Evolutionary conservation across 2,113 vertebrate genomes (phyloP), one percentile per base, ranked within the genome.

Genomic region (Osmerus eperlanus): DNA sequence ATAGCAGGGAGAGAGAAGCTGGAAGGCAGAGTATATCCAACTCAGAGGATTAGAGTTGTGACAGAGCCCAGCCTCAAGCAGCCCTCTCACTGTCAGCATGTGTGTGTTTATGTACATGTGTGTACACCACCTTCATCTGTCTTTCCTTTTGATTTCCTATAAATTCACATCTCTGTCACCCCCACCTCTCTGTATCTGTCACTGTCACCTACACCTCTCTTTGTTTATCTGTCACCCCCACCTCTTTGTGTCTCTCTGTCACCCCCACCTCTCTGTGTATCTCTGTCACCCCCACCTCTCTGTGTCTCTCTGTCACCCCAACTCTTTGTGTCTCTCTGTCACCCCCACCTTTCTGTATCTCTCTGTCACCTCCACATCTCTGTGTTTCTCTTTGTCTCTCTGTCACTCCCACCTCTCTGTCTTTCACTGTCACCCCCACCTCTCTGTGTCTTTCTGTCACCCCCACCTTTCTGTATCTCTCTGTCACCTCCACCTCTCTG

Each of bases 21-120:
- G 78, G 62, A 76, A 72, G 78, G 80, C 60, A 83, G 71, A 72
- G 75, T 25, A 72, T 78, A 86, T 86, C 82, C 76, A 79, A 82
- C 73, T 81, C 59, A 71, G 79, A 73, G 88, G 87, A 88, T 90
- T 89, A 88, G 75, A 77, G 62, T 72, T 66, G 64, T 77, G 72
- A 75, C 80, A 65, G 70, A 65, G 73, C 59, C 67, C 73, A 58
- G 77, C 78, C 74, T 77, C 58, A 80, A 80, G 75, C 71, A 11
- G 58, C 70, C 58, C 58, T 41, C 65, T 82, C 72, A n/a, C 74
- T 85, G 56, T 51, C 65, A 70, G 18, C 29, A 25, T 65, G 21
- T 65, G 32, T 70, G 21, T 73, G n/a, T 67, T 41, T 36, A 18
- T 65, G 32, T 53, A 63, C 59, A 59, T 76, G 66, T 84, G 71